These are phyloP conservation scores for Automeris io DNA, from an alignment of 2,888 invertebrate genomes.

Conservation along the genomic window DNA sequence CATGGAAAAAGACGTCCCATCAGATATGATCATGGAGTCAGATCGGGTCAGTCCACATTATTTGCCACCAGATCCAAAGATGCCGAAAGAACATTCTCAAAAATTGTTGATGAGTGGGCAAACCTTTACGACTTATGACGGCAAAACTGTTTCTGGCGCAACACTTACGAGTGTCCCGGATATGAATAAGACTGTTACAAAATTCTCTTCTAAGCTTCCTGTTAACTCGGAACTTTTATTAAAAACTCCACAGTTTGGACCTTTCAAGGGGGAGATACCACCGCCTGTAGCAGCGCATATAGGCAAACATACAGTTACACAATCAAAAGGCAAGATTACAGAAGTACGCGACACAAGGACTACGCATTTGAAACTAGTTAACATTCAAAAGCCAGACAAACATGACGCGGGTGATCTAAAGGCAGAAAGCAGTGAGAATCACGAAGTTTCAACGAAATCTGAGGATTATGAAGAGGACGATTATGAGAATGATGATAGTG, in stretches of 20 bases:
- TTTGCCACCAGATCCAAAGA: slow-evolving; percentile 80
- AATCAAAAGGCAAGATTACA: slow-evolving; percentile 14
- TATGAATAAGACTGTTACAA: slow-evolving; percentile 40
- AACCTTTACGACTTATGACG: slow-evolving; percentile 85
- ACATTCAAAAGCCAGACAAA: slow-evolving; percentile 31
- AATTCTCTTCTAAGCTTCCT: slow-evolving; percentile 63
- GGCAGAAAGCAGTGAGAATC: slow-evolving; percentile 40
- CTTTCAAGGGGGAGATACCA: slow-evolving; percentile 85
- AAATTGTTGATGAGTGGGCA: slow-evolving; percentile 45
- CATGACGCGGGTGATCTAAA: slow-evolving; percentile 31
- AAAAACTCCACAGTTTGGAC: slow-evolving; percentile 84
- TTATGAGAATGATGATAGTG: slow-evolving; percentile 26
- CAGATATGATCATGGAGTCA: slow-evolving; percentile 82
- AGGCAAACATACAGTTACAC: slow-evolving; percentile 20
- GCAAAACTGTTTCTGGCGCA: slow-evolving; percentile 82
- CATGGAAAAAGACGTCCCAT: slow-evolving; percentile 59
- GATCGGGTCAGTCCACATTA: slow-evolving; percentile 85
- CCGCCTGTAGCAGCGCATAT: slow-evolving; percentile 44
- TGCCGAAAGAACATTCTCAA: slow-evolving; percentile 64
- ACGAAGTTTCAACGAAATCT: slow-evolving; percentile 24
- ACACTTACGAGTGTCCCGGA: slow-evolving; percentile 77
- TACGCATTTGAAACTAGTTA: slow-evolving; percentile 62
- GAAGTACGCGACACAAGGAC: slow-evolving; percentile 21
- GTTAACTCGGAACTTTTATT: slow-evolving; percentile 76
- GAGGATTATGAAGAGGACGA: slow-evolving; percentile 23